Evolutionary conservation across 2,888 invertebrate species (phyloP), one percentile per base, ranked within the genome.

Genomic region (Andrena haemorrhoa): DNA sequence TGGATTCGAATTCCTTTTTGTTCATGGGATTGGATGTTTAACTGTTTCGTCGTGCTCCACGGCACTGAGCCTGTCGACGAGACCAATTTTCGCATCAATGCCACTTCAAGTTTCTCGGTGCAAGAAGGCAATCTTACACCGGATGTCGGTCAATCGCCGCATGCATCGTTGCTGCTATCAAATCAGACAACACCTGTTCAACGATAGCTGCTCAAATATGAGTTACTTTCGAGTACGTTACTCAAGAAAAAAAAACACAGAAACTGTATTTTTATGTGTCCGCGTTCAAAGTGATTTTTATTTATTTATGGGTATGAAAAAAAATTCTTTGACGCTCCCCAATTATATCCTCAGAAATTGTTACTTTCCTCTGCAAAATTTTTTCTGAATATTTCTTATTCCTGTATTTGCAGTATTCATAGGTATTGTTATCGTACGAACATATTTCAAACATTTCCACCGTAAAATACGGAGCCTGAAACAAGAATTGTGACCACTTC

Each of bases 71-170:
- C 82, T 76, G 83, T 70, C 83, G 83, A 66, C 73, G 51, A 69
- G 51, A 73, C 83, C 82, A 82, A 83, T 83, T 83, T 83, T 83
- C 82, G 53, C 66, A 82, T 83, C 82, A 83, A 82, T 76, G 83
- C 83, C 83, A 83, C 83, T 82, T 82, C 76, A 82, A 82, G 83
- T 82, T 73, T 66, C 74, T 70, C 82, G 61, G 73, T 73, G 70
- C 73, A 70, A 82, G 77, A 26, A 65, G 83, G 53, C 83, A 83
- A 83, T 82, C 76, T 77, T 70, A 56, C 51, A 51, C 83, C 83
- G 76, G 77, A 82, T 70, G 83, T 70, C 83, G 23, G 56, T 8
- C 73, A 47, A 74, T 82, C 58, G 65, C 73, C 47, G 23, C 47
- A 23, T 56, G 71, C 31, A 51, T 49, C 60, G 12, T 53, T 23